Evolutionary conservation across 2,888 invertebrate genomes (phyloP).

Genomic region (Urechis unicinctus): DNA sequence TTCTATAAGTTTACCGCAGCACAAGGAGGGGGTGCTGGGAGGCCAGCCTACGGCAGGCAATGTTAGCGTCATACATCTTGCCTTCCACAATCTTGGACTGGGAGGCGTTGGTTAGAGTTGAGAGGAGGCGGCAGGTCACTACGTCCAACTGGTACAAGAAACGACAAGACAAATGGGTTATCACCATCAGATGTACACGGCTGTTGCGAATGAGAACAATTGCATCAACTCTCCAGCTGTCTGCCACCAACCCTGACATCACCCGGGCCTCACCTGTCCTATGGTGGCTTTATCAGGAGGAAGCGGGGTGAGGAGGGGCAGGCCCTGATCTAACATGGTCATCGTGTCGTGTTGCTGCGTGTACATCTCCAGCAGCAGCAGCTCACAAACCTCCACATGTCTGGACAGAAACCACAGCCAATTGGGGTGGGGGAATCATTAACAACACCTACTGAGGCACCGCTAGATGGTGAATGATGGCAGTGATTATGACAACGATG

Average conservation of each 20-base stretch:
- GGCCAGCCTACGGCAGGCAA: conserved; percentile 74
- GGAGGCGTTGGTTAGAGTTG: conserved; percentile 67
- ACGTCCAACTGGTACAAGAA: conserved; percentile 60
- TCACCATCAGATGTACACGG: not conserved
- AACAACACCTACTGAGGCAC: too few species aligned
- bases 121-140: conserved; percentile 73
- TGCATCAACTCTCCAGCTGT: not conserved
- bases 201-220: not conserved
- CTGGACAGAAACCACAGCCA: too few species aligned
- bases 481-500: too few species aligned
- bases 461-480: too few species aligned
- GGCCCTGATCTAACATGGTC: not conserved
- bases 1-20: conserved; percentile 55
- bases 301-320: not conserved
- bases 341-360: too few species aligned
- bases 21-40: conserved; percentile 74
- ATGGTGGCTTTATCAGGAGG: conserved; percentile 20
- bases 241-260: not conserved
- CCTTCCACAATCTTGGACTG: conserved; percentile 65
- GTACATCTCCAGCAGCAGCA: too few species aligned
- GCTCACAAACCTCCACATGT: too few species aligned
- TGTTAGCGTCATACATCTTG: conserved; percentile 67
- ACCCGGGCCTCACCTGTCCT: not conserved
- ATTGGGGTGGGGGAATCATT: too few species aligned
- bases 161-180: not conserved